Conservation (phyloP, 2,888 invertebrate genomes). For the Ectropis crepuscularia region DNA sequence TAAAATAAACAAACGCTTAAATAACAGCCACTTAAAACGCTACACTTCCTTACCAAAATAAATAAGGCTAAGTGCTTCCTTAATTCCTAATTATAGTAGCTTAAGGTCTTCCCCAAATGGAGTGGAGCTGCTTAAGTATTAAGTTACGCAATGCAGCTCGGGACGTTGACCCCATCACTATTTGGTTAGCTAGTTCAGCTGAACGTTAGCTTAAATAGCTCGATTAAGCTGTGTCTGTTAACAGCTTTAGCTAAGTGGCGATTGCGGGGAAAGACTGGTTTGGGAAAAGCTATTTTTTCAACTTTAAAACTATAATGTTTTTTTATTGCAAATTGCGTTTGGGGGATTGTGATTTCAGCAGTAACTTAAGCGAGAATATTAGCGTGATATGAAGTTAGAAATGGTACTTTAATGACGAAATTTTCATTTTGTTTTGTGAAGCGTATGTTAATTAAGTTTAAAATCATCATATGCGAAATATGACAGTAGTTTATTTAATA, state of each 20-base stretch:
- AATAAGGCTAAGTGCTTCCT: constrained; percentile 7
- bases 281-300: not conserved
- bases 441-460: no score
- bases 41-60: not conserved
- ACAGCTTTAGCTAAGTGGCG: constrained; percentile 9
- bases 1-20: not conserved
- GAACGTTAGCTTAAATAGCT: constrained; percentile 10
- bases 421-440: no score
- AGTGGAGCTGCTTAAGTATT: not conserved
- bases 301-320: not conserved
- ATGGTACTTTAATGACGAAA: no score
- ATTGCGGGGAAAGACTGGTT: not conserved
- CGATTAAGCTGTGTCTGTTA: constrained; percentile 9
- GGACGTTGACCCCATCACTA: constrained; percentile 1
- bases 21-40: not conserved
- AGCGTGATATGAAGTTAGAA: no score
- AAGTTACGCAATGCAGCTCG: constrained; percentile 3
- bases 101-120: constrained; percentile 7
- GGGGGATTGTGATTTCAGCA: no score
- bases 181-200: constrained; percentile 10
- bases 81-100: constrained; percentile 10
- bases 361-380: no score
- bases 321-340: no score
- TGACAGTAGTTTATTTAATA: no score
- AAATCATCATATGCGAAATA: no score